Base-by-base conservation (phyloP, 2,113 vertebrate genomes). In the Hemibagrus wyckioides region DNA sequence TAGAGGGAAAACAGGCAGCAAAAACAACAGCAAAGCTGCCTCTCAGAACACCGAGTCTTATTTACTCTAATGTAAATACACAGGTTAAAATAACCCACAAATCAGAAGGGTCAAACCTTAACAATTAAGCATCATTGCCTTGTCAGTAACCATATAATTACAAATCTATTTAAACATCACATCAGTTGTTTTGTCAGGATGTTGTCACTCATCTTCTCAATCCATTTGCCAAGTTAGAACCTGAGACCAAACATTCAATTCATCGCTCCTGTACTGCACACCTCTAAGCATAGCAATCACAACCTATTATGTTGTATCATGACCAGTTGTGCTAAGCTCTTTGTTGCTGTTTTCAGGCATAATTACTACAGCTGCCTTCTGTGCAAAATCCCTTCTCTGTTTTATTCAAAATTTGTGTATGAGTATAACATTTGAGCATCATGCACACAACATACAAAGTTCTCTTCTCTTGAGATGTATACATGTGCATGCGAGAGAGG, bases 251-350 rank as follows among this genome's bases (percentile, higher is more conserved):
- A 56, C 67, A 63, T 82, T 39, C 21, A 75, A 48, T 91, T 92
- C 87, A 92, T 92, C 87, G 82, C 75, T 2, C 4, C 80, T 84
- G 88, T 90, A 86, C 86, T 82, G 54, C 88, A 87, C 48, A 71
- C 90, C 89, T 91, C 82, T 84, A 90, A 93, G 92, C 90, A 84
- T 88, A 81, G 89, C 91, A 91, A 93, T 94, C 92, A 92, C 88
- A 83, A 86, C 83, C 88, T 87, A 90, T 92, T 92, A 92, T 93
- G 88, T 83, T 81, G 0, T 80, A 88, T 90, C 90, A 81, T 89
- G 88, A 92, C 90, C 89, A 56, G 44, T 52, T 25, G 3, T 73
- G 41, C 33, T 52, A 77, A 77, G 50, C n/a, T 33, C 19, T 56
- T 56, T 80, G 15, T 54, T 80, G 75, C 28, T 52, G 50, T 56